Base-by-base conservation (phyloP, 2,797 vertebrate species). In the Crocodylus rhombifer region DNA sequence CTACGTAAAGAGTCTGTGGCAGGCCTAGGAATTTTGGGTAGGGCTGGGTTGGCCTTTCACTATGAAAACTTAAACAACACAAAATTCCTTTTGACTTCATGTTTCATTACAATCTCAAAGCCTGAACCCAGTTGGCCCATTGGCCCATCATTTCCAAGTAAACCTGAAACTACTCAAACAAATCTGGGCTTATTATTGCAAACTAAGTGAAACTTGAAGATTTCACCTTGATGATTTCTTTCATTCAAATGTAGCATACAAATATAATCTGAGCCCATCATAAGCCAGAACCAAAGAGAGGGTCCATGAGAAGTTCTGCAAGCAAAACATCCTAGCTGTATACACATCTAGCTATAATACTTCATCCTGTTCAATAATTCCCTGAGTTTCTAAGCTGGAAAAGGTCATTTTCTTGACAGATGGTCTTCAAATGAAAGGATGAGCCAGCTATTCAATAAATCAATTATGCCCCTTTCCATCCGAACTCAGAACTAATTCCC, bases 381-480 rank as follows among this genome's bases (percentile, higher is more conserved):
- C 81, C 36, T 65, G 57, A 63, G 69, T 1, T 1, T 9, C 79
- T 75, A 86, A 16, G 18, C 61, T 86, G 63, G 57, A 83, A 74
- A 91, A 80, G 33, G 6, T 16, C 26, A 76, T 6, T 77, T 90
- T 89, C 69, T n/a, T 15, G 74, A 28, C 77, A 65, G 36, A 15
- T 73, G 23, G 7, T 73, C 69, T 73, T 73, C 69, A 73, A 51
- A 73, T 14, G 83, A 21, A 56, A 79, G 79, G 87, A 91, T 90
- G 12, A 21, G 83, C 2, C 4, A 55, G 36, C 51, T 55, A 69
- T 14, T 57, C 80, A 56, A 73, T 25, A 81, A 4, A 58, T 2
- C 3, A 87, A 1, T 69, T 88, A 60, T 33, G 1, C 2, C 1
- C 4, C 5, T 60, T 13, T 42, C 17, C 5, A 2, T 4, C 2